phyloP scores from a whole-genome alignment of 2,797 vertebrate species.

The Eulemur rubriventer region DNA sequence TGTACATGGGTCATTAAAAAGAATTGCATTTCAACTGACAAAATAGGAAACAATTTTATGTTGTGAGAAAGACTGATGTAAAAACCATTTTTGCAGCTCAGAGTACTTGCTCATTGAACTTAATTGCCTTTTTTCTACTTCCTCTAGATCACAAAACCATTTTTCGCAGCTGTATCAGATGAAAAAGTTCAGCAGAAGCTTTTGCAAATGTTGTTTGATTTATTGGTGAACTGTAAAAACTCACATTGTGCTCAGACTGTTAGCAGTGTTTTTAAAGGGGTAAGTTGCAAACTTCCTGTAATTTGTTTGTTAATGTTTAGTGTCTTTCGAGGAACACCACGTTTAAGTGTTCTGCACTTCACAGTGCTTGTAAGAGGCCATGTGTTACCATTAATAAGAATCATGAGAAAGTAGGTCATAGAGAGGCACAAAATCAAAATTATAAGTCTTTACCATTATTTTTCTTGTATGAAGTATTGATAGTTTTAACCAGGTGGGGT shows the following conservation, averaged over 20 bases:
- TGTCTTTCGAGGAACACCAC: background rate
- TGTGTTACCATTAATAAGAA: background rate
- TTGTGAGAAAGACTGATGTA: background rate
- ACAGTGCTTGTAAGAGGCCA: background rate
- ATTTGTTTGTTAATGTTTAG: background rate
- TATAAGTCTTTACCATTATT: background rate
- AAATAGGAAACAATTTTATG: background rate
- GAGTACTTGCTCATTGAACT: background rate
- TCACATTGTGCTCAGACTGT: constrained; percentile 88
- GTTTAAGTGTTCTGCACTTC: background rate
- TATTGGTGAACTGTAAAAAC: constrained; percentile 89
- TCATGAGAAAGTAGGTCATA: background rate
- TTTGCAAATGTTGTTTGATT: constrained; percentile 91
- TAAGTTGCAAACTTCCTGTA: constrained; percentile 82
- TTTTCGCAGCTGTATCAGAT: constrained; percentile 91
- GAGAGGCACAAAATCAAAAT: background rate
- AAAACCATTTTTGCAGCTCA: background rate
- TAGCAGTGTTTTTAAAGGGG: constrained; percentile 93
- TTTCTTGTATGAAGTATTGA: background rate
- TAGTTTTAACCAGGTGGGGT: background rate
- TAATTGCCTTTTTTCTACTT: constrained; percentile 15
- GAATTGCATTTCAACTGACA: background rate
- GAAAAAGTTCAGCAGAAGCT: constrained; percentile 92
- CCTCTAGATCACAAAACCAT: constrained; percentile 92
- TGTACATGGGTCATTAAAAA: background rate